Percentiles rank a stretch among this genome's conserved stretches.
phyloP scores from a whole-genome alignment of 2,113 vertebrate genomes.

The Dipodomys merriami region DNA sequence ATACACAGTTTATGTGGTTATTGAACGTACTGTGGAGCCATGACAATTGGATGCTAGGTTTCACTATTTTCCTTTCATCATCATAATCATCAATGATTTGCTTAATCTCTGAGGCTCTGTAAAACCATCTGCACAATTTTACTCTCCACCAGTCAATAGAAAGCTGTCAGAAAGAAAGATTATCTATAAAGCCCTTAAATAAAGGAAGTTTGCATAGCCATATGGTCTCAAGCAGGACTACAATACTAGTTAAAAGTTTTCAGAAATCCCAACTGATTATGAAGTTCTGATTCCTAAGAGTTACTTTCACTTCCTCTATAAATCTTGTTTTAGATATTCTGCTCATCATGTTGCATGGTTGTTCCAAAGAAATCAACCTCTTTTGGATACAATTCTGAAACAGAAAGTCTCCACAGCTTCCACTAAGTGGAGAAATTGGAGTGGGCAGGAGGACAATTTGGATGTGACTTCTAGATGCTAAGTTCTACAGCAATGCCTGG shows the following conservation, averaged over 20 bases:
- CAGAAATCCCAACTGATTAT: background rate
- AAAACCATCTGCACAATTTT: background rate
- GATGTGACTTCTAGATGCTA: background rate
- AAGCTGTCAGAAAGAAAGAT: background rate
- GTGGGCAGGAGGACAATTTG: background rate
- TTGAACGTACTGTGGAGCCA: background rate
- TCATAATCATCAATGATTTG: slow-evolving; percentile 17
- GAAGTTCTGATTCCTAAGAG: background rate
- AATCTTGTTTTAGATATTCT: background rate
- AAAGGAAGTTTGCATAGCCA: background rate
- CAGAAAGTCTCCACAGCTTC: background rate
- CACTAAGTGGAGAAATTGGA: background rate
- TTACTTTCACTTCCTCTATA: background rate
- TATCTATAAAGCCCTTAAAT: background rate
- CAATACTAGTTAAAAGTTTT: background rate
- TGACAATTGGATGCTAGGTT: background rate
- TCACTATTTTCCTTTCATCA: background rate
- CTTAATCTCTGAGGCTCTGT: slow-evolving; percentile 17
- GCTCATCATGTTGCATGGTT: background rate
- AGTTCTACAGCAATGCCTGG: background rate
- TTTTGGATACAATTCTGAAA: background rate
- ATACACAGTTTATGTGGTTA: background rate
- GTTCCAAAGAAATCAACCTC: slow-evolving; percentile 41
- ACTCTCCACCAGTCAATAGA: background rate
- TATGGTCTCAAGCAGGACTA: background rate